phyloP scores from a whole-genome alignment of 1,140 invertebrate genomes.

The Drosophila subobscura region DNA sequence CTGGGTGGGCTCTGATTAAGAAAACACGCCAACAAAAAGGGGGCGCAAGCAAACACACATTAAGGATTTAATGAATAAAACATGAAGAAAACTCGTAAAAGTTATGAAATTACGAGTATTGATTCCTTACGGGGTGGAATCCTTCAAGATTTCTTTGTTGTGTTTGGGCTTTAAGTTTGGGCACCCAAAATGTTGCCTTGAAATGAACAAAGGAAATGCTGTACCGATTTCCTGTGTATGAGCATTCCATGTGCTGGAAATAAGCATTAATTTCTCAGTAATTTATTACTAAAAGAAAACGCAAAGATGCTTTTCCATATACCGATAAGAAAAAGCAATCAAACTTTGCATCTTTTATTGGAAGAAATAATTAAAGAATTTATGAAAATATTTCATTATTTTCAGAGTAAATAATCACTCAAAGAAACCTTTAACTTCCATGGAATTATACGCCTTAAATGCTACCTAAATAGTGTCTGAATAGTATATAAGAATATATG shows the following conservation, averaged over 20 bases:
- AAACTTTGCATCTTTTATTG: too few species aligned
- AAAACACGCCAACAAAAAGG: constrained; percentile 17
- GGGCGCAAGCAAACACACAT: not conserved
- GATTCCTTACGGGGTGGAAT: constrained; percentile 20
- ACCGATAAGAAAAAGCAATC: too few species aligned
- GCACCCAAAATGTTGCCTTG: not conserved
- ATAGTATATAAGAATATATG: too few species aligned
- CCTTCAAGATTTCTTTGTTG: constrained; percentile 8
- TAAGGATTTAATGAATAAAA: constrained; percentile 50
- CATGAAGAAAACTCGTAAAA: constrained; percentile 8
- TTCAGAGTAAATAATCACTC: too few species aligned
- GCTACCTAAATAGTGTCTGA: too few species aligned
- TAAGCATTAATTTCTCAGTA: not conserved
- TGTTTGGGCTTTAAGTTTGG: not conserved
- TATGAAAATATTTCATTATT: too few species aligned
- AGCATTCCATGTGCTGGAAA: not conserved
- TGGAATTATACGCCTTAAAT: too few species aligned
- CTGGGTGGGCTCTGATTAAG: constrained; percentile 21
- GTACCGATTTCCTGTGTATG: too few species aligned
- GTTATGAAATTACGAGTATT: constrained; percentile 40
- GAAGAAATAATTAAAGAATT: too few species aligned
- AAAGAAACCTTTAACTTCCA: too few species aligned
- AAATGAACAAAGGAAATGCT: not conserved
- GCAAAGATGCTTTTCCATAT: too few species aligned
- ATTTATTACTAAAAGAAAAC: too few species aligned